Percentiles rank a stretch among this genome's conserved stretches.
These are phyloP conservation scores for Tychaedon coryphoeus DNA, from an alignment of 2,113 vertebrate species.

Conservation along the genomic window DNA sequence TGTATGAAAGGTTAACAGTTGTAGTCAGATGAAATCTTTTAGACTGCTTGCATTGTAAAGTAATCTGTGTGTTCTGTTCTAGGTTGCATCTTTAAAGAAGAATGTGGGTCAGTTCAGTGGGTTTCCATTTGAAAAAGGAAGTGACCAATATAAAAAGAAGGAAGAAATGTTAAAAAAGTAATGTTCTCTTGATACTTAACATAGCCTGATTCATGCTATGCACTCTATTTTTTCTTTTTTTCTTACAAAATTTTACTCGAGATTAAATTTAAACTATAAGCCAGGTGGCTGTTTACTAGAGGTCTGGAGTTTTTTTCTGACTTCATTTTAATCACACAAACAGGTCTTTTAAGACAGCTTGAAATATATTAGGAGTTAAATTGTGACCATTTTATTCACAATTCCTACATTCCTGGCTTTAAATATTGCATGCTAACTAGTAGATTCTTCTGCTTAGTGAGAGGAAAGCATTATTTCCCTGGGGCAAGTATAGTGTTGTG, in stretches of 20 bases:
- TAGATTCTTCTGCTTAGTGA: not conserved
- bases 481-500: not conserved
- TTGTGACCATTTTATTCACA: not conserved
- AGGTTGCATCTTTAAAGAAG: constrained; percentile 89
- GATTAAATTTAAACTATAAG: not conserved
- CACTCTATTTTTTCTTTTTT: not conserved
- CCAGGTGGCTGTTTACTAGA: not conserved
- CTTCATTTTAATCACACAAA: not conserved
- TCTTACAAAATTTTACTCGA: not conserved
- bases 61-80: constrained; percentile 33
- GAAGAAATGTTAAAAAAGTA: constrained; percentile 91
- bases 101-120: constrained; percentile 94
- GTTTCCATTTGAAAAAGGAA: constrained; percentile 88
- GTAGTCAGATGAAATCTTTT: not conserved
- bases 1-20: not conserved
- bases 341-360: not conserved
- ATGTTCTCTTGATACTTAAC: constrained; percentile 8
- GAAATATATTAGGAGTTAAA: not conserved
- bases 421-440: not conserved
- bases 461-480: not conserved
- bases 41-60: not conserved
- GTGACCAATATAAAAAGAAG: constrained; percentile 87
- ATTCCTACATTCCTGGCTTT: not conserved
- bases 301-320: not conserved
- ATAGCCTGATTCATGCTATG: not conserved